Conservation (phyloP, 2,113 vertebrate species). For the Maccullochella peelii region DNA sequence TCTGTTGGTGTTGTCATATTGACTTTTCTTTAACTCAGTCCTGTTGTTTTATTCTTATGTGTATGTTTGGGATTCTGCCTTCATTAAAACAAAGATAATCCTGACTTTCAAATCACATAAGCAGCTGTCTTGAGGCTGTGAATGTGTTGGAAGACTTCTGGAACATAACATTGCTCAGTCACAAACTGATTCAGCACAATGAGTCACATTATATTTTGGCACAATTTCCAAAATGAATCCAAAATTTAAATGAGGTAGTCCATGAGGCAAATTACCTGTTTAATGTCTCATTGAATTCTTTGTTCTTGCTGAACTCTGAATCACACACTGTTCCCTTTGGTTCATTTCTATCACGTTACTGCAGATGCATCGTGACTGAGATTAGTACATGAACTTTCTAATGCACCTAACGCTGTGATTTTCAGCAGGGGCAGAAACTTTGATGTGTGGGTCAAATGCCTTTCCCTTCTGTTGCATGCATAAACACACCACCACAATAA, state of each 20-base stretch:
- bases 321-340: constrained; percentile 5
- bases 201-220: neutral
- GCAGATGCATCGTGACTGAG: constrained; percentile 7
- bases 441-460: neutral
- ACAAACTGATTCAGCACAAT: neutral
- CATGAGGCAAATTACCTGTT: neutral
- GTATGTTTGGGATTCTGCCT: neutral
- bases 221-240: neutral
- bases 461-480: too few relatives aligned
- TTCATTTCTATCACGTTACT: constrained; percentile 15
- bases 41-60: too few relatives aligned
- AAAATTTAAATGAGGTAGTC: constrained; percentile 5
- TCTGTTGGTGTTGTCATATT: too few relatives aligned
- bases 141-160: neutral
- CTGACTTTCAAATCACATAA: neutral
- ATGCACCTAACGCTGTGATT: neutral
- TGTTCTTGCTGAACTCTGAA: neutral
- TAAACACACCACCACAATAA: too few relatives aligned
- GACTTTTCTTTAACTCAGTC: too few relatives aligned
- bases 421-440: neutral
- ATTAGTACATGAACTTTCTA: neutral
- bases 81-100: constrained; percentile 17
- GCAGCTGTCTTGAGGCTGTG: constrained; percentile 11
- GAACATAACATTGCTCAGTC: neutral
- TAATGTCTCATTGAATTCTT: constrained; percentile 4